These are phyloP conservation scores for Naso thynnoides DNA, from an alignment of 2,797 vertebrate species.

Conservation along the genomic window DNA sequence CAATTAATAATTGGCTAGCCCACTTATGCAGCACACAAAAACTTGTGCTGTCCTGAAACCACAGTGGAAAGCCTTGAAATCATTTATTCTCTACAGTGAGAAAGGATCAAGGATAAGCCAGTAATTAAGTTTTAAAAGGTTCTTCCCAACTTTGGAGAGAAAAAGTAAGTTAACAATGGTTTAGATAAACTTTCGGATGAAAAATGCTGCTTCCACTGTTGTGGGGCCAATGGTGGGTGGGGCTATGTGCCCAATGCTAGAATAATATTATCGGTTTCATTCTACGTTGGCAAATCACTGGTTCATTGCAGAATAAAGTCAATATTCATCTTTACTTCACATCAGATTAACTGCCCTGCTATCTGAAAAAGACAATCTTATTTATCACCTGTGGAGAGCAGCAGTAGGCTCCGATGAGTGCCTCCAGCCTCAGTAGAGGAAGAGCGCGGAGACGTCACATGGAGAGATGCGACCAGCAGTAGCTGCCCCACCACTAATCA, in stretches of 20 bases:
- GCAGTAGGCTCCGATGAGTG: constrained; percentile 18
- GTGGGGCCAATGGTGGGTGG: too few species aligned
- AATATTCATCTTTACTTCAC: neutral
- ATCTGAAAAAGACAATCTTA: neutral
- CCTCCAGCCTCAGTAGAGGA: constrained; percentile 57
- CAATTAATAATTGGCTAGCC: too few species aligned
- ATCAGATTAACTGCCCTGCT: neutral
- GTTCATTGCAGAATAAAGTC: neutral
- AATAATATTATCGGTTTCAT: neutral
- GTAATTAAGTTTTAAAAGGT: too few species aligned
- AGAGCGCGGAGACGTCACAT: constrained; percentile 74
- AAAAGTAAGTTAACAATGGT: neutral
- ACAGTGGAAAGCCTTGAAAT: too few species aligned
- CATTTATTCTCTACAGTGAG: too few species aligned
- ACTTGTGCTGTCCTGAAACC: too few species aligned
- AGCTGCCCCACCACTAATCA: constrained; percentile 68
- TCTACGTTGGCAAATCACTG: neutral
- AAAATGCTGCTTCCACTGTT: neutral
- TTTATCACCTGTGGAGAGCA: constrained; percentile 66
- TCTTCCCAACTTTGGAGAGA: too few species aligned
- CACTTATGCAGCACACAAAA: too few species aligned
- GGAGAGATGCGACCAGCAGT: constrained; percentile 61
- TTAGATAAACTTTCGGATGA: neutral
- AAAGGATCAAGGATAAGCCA: too few species aligned
- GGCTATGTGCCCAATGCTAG: too few species aligned